Base-by-base conservation (phyloP, 1,140 invertebrate genomes). In the Epicauta chinensis region DNA sequence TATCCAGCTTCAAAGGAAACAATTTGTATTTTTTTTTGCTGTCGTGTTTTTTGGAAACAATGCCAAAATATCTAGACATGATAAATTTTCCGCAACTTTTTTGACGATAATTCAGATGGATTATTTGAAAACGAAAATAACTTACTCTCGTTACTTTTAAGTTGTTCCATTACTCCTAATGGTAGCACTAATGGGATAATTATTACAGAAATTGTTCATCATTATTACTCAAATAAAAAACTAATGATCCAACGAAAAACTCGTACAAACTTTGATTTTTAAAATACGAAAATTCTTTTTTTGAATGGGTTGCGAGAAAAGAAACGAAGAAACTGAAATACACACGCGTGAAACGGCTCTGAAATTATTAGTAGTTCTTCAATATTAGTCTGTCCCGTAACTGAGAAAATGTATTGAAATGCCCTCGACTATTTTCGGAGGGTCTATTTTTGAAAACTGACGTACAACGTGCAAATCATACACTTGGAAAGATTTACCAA, bases 361-460 rank as follows among this genome's bases (percentile, higher is more conserved):
- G 49, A 47, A 46, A 47, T 57, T 23, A n/a, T n/a, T n/a, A n/a
- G 23, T 23, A 23, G 51, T 37, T 57, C 13, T 52, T 47, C 38
- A 45, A 39, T 57, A 41, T 43, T 49, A 41, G 40, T 51, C 51
- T 39, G 49, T 43, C 49, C 43, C 39, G 49, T 50, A 52, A 57
- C 46, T 53, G 51, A 52, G 41, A 37, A 47, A 44, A 34, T 23
- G 39, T 53, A 34, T 46, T 29, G 29, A 38, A 32, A 7, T 23
- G 16, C 34, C 23, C 23, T 23, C 23, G 17, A 32, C 50, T 57
- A 57, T 57, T 57, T 57, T 44, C 41, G 49, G 51, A 39, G 44
- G 43, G 16, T 41, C 55, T 57, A 53, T 57, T 57, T 57, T 57
- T 57, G 51, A 57, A 57, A 57, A 57, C 15, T 54, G 52, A 54